A percentile compares a stretch with the other conserved stretches of the same genome.
phyloP scores from a whole-genome alignment of 2,888 invertebrate genomes.

The Sycophila texana region DNA sequence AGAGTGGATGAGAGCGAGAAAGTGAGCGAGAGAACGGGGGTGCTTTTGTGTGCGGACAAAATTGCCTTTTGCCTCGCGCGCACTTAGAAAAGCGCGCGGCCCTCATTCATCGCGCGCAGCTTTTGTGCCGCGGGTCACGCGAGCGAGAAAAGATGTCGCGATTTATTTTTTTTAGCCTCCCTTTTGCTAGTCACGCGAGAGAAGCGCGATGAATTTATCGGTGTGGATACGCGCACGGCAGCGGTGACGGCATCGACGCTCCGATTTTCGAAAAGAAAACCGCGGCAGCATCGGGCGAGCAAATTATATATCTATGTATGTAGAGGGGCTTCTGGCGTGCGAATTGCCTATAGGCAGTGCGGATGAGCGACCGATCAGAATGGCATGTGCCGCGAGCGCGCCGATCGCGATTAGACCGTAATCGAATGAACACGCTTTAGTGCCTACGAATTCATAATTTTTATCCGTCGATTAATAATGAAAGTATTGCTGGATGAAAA shows the following conservation, averaged over 20 bases:
- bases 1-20: no score
- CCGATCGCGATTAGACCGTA: not conserved
- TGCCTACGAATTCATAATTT: not conserved
- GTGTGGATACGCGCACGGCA: not conserved
- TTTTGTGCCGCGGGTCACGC: conserved; percentile 5
- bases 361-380: not conserved
- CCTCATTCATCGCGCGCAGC: not conserved
- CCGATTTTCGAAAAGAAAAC: conserved; percentile 7
- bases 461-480: no score
- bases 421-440: not conserved
- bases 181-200: no score
- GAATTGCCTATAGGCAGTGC: not conserved
- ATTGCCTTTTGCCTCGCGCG: not conserved
- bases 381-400: not conserved
- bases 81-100: not conserved
- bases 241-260: not conserved
- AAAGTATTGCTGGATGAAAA: not conserved
- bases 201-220: conserved; percentile 17
- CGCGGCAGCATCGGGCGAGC: not conserved
- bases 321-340: not conserved
- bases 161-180: not conserved
- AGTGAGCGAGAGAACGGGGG: not conserved
- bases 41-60: not conserved
- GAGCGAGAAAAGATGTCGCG: not conserved
- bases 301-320: not conserved